A percentile compares a stretch with the other conserved stretches of the same genome.
These are phyloP conservation scores for Coluber constrictor DNA, from an alignment of 2,797 vertebrate genomes.

Conservation along the genomic window DNA sequence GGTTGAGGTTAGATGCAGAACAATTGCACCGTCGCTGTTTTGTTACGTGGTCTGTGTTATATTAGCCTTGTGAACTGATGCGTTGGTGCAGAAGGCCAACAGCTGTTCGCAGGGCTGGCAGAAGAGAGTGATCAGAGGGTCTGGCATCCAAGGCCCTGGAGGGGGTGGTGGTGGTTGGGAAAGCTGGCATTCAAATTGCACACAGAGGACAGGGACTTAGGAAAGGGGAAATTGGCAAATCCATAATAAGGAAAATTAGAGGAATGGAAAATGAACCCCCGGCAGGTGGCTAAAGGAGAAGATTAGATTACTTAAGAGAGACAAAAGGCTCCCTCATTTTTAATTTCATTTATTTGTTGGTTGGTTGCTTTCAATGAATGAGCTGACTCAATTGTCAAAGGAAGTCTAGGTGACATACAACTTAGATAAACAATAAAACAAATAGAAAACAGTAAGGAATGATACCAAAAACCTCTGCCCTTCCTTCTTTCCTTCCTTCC, in stretches of 20 bases:
- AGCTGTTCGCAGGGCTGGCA: background rate
- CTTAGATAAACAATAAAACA: background rate
- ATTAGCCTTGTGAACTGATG: background rate
- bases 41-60: background rate
- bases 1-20: background rate
- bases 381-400: background rate
- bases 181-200: background rate
- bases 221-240: background rate
- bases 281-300: background rate
- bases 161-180: rapidly evolving
- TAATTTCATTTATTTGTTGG: background rate
- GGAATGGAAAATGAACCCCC: background rate
- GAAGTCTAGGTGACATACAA: background rate
- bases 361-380: background rate
- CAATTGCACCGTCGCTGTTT: background rate
- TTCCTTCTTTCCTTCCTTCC: background rate
- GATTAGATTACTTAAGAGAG: background rate
- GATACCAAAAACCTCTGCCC: background rate
- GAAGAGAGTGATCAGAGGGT: background rate
- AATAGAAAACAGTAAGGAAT: background rate
- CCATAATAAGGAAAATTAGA: background rate
- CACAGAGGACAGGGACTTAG: background rate
- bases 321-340: background rate
- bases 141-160: background rate
- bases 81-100: background rate